phyloP scores from a whole-genome alignment of 2,888 invertebrate genomes.

The Andrena praecox region DNA sequence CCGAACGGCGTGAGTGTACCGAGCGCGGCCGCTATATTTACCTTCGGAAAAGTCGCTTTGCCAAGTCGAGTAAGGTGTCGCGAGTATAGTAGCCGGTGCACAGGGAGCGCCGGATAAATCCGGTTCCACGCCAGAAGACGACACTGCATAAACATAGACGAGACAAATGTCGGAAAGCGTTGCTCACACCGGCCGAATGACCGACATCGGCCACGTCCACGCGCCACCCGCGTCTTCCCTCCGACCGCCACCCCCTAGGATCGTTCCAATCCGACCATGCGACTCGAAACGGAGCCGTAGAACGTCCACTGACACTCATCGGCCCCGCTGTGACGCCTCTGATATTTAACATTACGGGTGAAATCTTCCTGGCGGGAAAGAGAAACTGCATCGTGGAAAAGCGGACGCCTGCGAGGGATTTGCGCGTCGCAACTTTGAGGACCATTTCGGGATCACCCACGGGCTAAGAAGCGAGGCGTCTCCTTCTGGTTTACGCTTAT shows the following conservation, averaged over 20 bases:
- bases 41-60: slow-evolving; percentile 76
- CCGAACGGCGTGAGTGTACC: slow-evolving; percentile 71
- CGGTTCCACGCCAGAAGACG: slow-evolving; percentile 77
- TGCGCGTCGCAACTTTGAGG: not conserved
- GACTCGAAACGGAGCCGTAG: not conserved
- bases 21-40: slow-evolving; percentile 76
- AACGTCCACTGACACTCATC: not conserved
- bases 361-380: slow-evolving; percentile 24
- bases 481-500: too few species aligned
- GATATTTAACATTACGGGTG: slow-evolving; percentile 16
- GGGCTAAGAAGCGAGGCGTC: too few species aligned
- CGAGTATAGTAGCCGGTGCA: slow-evolving; percentile 70
- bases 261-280: not conserved
- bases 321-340: not conserved
- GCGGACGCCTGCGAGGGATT: not conserved
- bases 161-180: slow-evolving; percentile 60
- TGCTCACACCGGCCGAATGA: slow-evolving; percentile 58
- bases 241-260: not conserved
- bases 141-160: slow-evolving; percentile 73
- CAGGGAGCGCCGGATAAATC: slow-evolving; percentile 77
- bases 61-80: slow-evolving; percentile 83
- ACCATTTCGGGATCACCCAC: not conserved
- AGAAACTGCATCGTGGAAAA: slow-evolving; percentile 16
- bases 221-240: not conserved
- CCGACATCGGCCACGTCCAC: slow-evolving; percentile 30